Percentiles rank a stretch among this genome's conserved stretches.
These are phyloP conservation scores for Muscicapa adusta DNA, from an alignment of 2,113 vertebrate genomes.

Conservation along the genomic window DNA sequence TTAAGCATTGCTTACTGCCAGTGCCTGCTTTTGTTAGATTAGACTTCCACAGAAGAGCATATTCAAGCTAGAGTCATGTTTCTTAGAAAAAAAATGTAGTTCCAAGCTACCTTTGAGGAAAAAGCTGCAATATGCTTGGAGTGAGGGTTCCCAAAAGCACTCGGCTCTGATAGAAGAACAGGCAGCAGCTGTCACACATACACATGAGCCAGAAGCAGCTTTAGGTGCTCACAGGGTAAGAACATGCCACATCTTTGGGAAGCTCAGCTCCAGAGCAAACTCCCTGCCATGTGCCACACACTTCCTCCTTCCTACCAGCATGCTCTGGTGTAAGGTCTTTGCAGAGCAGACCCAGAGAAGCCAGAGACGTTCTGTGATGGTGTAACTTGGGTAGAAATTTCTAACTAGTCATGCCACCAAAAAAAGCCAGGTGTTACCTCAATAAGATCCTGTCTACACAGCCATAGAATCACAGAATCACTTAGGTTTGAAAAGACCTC, in stretches of 20 bases:
- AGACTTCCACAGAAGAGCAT: background rate
- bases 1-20: background rate
- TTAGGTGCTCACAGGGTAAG: background rate
- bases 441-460: fast-evolving
- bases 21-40: background rate
- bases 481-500: background rate
- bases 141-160: background rate
- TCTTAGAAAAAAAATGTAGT: background rate
- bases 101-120: background rate
- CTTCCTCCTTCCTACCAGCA: background rate
- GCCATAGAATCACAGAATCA: background rate
- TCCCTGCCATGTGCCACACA: background rate
- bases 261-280: background rate
- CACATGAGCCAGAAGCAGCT: background rate
- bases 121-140: background rate
- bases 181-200: background rate
- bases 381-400: background rate
- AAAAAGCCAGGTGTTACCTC: background rate
- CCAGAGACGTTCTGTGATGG: fast-evolving
- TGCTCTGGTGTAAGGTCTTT: background rate
- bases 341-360: background rate
- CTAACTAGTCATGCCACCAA: background rate
- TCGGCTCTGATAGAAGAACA: background rate
- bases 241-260: background rate
- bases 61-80: background rate